phyloP scores from a whole-genome alignment of 2,888 invertebrate species.

The Electrophaes corylata region DNA sequence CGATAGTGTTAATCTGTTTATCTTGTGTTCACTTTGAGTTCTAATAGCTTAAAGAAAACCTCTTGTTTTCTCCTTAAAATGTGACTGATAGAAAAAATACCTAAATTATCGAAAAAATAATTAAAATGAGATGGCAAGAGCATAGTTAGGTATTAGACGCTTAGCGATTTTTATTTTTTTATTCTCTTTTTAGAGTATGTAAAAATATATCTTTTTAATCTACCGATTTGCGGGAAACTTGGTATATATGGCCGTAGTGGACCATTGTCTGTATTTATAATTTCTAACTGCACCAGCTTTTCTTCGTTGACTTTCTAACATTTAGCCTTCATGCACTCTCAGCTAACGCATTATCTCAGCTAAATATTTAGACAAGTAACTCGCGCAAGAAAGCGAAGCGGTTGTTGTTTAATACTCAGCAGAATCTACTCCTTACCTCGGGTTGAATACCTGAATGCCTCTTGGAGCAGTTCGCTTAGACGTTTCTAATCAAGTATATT shows the following conservation, averaged over 20 bases:
- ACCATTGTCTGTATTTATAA: neutral
- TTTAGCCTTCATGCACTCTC: slow-evolving; percentile 44
- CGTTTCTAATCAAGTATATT: no score
- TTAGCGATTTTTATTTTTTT: no score
- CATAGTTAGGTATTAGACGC: no score
- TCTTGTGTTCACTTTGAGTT: slow-evolving; percentile 19
- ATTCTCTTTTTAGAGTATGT: no score
- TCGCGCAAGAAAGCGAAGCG: slow-evolving; percentile 54
- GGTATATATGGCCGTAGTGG: no score
- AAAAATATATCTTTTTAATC: no score
- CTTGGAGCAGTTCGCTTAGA: no score
- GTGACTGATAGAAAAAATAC: neutral
- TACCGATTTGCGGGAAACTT: no score
- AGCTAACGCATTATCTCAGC: slow-evolving; percentile 56
- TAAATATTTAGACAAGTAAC: slow-evolving; percentile 65
- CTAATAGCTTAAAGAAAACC: slow-evolving; percentile 14
- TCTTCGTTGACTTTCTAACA: neutral
- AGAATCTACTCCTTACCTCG: no score
- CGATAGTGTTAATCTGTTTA: slow-evolving; percentile 33
- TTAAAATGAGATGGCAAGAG: no score
- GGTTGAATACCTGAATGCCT: no score
- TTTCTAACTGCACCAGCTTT: slow-evolving; percentile 10
- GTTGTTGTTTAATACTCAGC: slow-evolving; percentile 25
- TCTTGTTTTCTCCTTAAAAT: slow-evolving; percentile 2
- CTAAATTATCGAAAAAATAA: no score